Evolutionary conservation across 2,113 vertebrate genomes (phyloP).

Genomic region (Willisornis vidua): DNA sequence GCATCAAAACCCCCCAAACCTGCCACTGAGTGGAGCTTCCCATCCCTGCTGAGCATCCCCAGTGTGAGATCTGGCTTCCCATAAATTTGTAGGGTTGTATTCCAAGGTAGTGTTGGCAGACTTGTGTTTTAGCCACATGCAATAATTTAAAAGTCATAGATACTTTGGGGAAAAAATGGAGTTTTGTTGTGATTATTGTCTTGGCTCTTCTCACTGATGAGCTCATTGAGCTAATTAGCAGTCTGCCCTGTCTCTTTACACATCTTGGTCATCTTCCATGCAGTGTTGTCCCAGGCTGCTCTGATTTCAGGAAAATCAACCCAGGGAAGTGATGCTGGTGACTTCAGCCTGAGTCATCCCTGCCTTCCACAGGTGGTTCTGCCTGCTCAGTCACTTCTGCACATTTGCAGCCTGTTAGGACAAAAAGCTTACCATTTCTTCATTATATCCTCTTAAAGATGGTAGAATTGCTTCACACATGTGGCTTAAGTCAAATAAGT

Average conservation of each 20-base stretch:
- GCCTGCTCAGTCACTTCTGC: not conserved
- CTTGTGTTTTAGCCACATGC: accelerated
- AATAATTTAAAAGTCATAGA: not conserved
- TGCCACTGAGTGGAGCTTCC: not conserved
- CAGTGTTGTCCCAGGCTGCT: not conserved
- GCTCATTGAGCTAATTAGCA: not conserved
- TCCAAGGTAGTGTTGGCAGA: not conserved
- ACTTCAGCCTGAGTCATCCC: not conserved
- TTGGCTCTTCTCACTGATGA: not conserved
- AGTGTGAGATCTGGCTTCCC: not conserved
- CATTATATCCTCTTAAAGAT: not conserved
- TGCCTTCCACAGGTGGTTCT: not conserved
- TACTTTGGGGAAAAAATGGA: not conserved
- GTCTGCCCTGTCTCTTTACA: not conserved
- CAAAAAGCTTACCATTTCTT: not conserved
- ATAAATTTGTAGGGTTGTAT: accelerated
- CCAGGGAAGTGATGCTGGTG: not conserved
- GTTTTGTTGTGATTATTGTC: not conserved
- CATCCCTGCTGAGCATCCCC: not conserved
- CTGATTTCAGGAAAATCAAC: not conserved
- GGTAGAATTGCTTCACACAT: not conserved
- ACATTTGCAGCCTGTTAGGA: not conserved
- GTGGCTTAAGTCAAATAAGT: not conserved
- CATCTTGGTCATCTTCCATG: not conserved
- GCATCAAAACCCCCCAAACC: not conserved